These are phyloP conservation scores for Parnassius apollo DNA, from an alignment of 2,888 invertebrate genomes.

Conservation along the genomic window DNA sequence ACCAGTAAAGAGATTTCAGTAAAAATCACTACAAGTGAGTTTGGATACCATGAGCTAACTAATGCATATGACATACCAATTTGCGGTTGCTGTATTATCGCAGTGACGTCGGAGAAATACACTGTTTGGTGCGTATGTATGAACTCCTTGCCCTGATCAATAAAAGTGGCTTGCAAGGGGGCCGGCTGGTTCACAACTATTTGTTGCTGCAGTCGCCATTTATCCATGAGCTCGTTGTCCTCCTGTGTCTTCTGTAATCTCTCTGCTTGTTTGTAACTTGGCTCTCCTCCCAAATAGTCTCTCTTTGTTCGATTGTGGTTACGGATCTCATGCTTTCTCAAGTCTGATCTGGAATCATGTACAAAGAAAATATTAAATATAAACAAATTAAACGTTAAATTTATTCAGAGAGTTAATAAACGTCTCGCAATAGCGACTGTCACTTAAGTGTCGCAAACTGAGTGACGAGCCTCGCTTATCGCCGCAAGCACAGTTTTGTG, in stretches of 20 bases:
- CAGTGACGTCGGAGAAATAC: constrained; percentile 62
- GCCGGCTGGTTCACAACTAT: constrained; percentile 40
- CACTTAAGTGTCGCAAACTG: too few relatives aligned
- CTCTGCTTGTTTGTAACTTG: constrained; percentile 70
- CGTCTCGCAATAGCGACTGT: too few relatives aligned
- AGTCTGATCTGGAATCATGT: constrained; percentile 54
- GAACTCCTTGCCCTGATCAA: constrained; percentile 59
- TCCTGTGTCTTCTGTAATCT: constrained; percentile 60
- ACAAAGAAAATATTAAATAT: too few relatives aligned
- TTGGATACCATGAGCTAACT: too few relatives aligned
- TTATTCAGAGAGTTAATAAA: too few relatives aligned
- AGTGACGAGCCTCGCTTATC: too few relatives aligned
- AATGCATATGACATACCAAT: constrained; percentile 48
- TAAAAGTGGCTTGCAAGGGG: constrained; percentile 52
- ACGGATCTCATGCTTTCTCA: constrained; percentile 73
- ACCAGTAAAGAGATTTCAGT: too few relatives aligned
- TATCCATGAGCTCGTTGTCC: constrained; percentile 38
- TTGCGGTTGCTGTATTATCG: constrained; percentile 54
- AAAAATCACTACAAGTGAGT: too few relatives aligned
- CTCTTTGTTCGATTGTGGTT: constrained; percentile 72
- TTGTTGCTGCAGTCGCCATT: constrained; percentile 37
- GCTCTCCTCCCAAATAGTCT: constrained; percentile 72
- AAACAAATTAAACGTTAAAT: too few relatives aligned
- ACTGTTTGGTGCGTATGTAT: constrained; percentile 50
- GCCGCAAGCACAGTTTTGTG: too few relatives aligned